Evolutionary conservation across 1,140 invertebrate genomes (phyloP).

Genomic region (Xylocopa sonorina): DNA sequence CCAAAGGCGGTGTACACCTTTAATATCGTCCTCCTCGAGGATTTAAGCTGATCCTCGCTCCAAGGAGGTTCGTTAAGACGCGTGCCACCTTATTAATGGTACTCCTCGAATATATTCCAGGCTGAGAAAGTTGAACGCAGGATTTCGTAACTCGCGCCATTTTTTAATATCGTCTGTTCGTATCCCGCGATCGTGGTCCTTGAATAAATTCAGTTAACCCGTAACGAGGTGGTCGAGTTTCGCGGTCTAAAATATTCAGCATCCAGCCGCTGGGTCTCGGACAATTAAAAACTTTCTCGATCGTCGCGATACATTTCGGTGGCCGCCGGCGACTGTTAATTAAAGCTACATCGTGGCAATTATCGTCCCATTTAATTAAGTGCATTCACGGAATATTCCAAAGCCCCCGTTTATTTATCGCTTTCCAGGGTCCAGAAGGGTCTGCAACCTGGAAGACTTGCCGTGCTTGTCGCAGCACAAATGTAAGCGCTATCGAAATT

Average conservation of each 20-base stretch:
- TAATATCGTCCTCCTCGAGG: neutral
- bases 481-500: constrained; percentile 28
- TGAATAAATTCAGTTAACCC: constrained; percentile 8
- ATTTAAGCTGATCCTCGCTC: neutral
- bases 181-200: neutral
- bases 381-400: neutral
- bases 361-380: neutral
- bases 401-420: neutral
- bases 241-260: neutral
- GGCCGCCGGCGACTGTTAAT: neutral
- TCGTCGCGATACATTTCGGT: neutral
- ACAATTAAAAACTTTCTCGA: neutral
- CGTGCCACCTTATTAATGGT: neutral
- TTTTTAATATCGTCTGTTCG: neutral
- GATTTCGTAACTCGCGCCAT: neutral
- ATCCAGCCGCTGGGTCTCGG: neutral
- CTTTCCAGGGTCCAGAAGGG: constrained; percentile 19
- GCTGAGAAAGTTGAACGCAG: neutral
- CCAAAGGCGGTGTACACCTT: neutral
- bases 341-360: neutral
- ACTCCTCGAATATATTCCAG: neutral
- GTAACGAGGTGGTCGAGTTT: neutral
- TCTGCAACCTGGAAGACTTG: constrained; percentile 21
- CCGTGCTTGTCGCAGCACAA: constrained; percentile 15
- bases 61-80: neutral